Evolutionary conservation across 2,888 invertebrate species (phyloP), one percentile per base, ranked within the genome.

Genomic region (Helleia helle): DNA sequence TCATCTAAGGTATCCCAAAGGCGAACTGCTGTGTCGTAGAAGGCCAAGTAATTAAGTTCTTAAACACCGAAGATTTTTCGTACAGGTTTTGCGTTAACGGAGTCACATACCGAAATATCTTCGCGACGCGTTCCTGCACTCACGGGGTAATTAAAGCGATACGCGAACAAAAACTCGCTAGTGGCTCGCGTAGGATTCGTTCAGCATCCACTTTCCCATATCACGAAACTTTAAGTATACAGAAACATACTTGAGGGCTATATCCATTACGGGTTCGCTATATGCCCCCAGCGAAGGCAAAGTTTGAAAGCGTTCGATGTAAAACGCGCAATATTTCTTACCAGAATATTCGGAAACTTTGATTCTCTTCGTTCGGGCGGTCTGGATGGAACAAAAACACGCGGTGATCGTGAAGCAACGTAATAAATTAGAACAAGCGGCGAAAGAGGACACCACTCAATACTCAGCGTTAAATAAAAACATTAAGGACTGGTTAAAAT

Each of bases 391-490:
- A 69, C 72, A 75, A 80, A 81, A 77, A 74, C 65, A 66, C 66
- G 62, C 58, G 52, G 58, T 67, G 65, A 65, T 62, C 65, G 62
- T 56, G 50, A 53, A 60, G 62, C 66, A 61, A 62, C 62, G 73
- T 79, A 71, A 83, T 84, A 84, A 84, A 83, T 84, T 83, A 81
- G 70, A 62, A 49, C 56, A 60, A 65, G 69, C 69, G 75, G 70
- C 71, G 73, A 80, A 74, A 71, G 74, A 69, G 71, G 79, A 79
- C 81, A 75, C 71, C 69, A 68, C 69, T 72, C 79, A 73, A 79
- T 80, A 77, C 71, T 61, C 64, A 65, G 75, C 71, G 77, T 73
- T 79, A 80, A 83, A 81, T 83, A 83, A 84, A 84, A 83, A 83
- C 83, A 81, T 83, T 81, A 84, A 81, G 73, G 70, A 61, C 69